Evolutionary conservation across 2,797 vertebrate genomes (phyloP).

Genomic region (Thamnophis elegans): DNA sequence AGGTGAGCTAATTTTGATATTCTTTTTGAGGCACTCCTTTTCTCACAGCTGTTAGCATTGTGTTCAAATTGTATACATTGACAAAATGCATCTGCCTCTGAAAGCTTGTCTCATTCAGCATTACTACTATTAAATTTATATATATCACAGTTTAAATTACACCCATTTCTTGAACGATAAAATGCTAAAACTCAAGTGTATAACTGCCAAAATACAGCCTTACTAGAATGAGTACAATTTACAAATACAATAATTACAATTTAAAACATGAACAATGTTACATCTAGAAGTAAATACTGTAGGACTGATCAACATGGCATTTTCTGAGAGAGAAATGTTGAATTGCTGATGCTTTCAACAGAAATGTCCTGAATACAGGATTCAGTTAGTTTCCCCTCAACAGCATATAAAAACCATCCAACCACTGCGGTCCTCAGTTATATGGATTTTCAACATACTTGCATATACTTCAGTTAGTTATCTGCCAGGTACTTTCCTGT

Average conservation of each 20-base stretch:
- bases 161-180: conserved; percentile 77
- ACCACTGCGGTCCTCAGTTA: conserved; percentile 61
- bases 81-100: conserved; percentile 77
- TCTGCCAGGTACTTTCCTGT: conserved; percentile 98
- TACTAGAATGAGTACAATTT: conserved; percentile 88
- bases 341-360: conserved; percentile 67
- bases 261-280: conserved; percentile 90
- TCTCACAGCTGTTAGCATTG: conserved; percentile 62
- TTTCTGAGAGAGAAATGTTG: conserved; percentile 74
- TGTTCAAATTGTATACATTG: conserved; percentile 74
- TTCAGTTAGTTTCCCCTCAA: conserved; percentile 67
- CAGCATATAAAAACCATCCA: conserved; percentile 68
- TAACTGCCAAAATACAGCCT: conserved; percentile 85
- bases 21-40: conserved; percentile 74
- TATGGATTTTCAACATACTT: conserved; percentile 59
- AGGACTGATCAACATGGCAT: conserved; percentile 80
- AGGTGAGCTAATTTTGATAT: conserved; percentile 48
- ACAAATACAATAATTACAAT: conserved; percentile 96
- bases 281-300: conserved; percentile 92
- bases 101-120: conserved; percentile 78
- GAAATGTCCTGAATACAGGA: conserved; percentile 66
- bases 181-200: conserved; percentile 79
- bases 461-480: conserved; percentile 80
- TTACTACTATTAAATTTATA: conserved; percentile 76
- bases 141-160: conserved; percentile 81